These are phyloP conservation scores for Acanthopagrus latus DNA, from an alignment of 2,797 vertebrate genomes.

Conservation along the genomic window DNA sequence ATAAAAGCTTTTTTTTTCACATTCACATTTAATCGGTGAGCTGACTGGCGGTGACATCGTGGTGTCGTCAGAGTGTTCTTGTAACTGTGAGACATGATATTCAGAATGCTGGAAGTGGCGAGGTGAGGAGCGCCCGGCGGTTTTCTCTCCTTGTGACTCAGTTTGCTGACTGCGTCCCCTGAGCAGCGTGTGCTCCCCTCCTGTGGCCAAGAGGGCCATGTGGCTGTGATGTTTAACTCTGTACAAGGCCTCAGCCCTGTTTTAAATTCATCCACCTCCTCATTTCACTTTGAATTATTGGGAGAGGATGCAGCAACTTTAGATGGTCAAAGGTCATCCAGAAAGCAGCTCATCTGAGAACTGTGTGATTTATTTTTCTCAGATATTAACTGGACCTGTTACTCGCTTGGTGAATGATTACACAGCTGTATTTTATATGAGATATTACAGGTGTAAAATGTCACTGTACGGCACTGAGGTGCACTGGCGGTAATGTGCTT, in stretches of 20 bases:
- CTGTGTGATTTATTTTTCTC: constrained; percentile 6
- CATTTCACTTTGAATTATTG: constrained; percentile 34
- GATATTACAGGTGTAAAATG: not conserved
- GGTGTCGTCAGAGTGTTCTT: constrained; percentile 15
- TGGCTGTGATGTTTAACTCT: constrained; percentile 15
- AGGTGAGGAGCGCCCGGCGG: constrained; percentile 27
- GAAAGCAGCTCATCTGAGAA: not conserved
- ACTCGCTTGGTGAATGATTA: constrained; percentile 27
- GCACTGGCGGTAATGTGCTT: not conserved
- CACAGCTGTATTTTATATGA: constrained; percentile 15
- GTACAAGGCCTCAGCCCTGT: constrained; percentile 20
- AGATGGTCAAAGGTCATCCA: constrained; percentile 53
- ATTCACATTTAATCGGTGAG: constrained; percentile 1
- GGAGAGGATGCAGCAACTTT: constrained; percentile 24
- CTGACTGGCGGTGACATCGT: constrained; percentile 5
- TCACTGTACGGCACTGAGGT: not conserved
- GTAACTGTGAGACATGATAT: constrained; percentile 42
- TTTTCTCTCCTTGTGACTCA: constrained; percentile 34
- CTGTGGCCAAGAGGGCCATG: constrained; percentile 8
- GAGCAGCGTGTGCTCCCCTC: constrained; percentile 13
- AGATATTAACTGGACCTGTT: constrained; percentile 12
- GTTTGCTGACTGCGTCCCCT: constrained; percentile 41
- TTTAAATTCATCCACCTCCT: constrained; percentile 10
- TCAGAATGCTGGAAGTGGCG: constrained; percentile 25
- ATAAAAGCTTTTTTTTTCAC: constrained; percentile 11